Percentiles rank a stretch among this genome's conserved stretches.
Conservation (phyloP, 2,797 vertebrate genomes). For the Dipus sagitta region DNA sequence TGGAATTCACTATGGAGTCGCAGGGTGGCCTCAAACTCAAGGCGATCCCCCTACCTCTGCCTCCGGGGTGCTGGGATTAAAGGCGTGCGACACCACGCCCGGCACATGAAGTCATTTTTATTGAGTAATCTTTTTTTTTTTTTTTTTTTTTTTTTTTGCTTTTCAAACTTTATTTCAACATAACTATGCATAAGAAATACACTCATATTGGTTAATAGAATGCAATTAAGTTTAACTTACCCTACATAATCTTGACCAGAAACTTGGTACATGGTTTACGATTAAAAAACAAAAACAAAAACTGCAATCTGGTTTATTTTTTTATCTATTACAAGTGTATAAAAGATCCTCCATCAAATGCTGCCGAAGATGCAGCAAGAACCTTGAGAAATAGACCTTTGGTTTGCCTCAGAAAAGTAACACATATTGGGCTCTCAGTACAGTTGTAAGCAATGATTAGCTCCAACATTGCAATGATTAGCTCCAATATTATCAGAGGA, state of each 20-base stretch:
- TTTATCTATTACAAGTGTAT: constrained; percentile 88
- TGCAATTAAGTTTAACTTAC: constrained; percentile 88
- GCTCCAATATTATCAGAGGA: background rate
- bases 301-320: constrained; percentile 86
- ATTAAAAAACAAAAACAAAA: constrained; percentile 70
- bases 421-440: constrained; percentile 85
- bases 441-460: constrained; percentile 12
- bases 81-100: too few species aligned
- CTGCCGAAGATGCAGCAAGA: constrained; percentile 87
- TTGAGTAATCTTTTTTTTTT: too few species aligned
- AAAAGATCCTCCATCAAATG: constrained; percentile 88
- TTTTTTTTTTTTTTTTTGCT: too few species aligned
- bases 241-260: constrained; percentile 88
- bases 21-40: too few species aligned
- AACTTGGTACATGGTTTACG: constrained; percentile 86
- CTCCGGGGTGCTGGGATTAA: too few species aligned
- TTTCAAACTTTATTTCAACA: constrained; percentile 90
- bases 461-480: constrained; percentile 11
- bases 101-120: background rate
- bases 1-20: too few species aligned
- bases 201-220: constrained; percentile 89
- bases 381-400: constrained; percentile 90
- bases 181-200: constrained; percentile 90
- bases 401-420: constrained; percentile 89
- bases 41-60: too few species aligned